These are phyloP conservation scores for Vanacampus margaritifer DNA, from an alignment of 2,113 vertebrate species.

Conservation along the genomic window DNA sequence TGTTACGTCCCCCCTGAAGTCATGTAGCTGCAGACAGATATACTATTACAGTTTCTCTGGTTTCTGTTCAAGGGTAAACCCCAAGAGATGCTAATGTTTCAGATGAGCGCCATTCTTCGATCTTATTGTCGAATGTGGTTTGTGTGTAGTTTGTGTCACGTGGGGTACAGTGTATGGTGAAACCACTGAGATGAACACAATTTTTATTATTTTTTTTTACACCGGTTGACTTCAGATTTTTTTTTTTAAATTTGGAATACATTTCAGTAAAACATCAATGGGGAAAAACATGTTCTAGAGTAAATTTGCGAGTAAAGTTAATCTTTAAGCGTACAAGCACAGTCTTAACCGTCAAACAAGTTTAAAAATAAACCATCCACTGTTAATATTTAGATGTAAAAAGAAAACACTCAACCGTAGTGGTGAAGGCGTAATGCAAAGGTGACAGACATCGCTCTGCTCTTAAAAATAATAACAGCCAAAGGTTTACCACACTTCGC, in stretches of 20 bases:
- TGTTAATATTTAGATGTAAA: background rate
- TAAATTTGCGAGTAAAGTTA: too few relatives aligned
- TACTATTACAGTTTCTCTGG: constrained; percentile 33
- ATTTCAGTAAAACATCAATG: background rate
- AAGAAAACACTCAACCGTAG: background rate
- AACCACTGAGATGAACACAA: background rate
- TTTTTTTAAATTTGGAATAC: background rate
- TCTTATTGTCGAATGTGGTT: constrained; percentile 9
- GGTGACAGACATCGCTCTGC: too few relatives aligned
- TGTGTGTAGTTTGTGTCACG: constrained; percentile 31
- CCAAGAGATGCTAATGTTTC: constrained; percentile 17
- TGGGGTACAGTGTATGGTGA: background rate
- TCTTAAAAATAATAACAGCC: too few relatives aligned
- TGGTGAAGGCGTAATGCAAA: too few relatives aligned
- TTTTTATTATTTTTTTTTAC: background rate
- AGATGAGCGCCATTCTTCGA: background rate
- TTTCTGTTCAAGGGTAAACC: constrained; percentile 34
- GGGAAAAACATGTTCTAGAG: too few relatives aligned
- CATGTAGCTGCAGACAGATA: constrained; percentile 26
- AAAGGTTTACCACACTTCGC: background rate
- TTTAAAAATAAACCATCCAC: background rate
- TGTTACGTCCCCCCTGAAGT: constrained; percentile 37
- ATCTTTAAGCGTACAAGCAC: background rate
- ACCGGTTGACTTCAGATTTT: background rate
- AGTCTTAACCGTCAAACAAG: background rate